phyloP scores from a whole-genome alignment of 1,140 invertebrate species.

The Palaemon carinicauda region DNA sequence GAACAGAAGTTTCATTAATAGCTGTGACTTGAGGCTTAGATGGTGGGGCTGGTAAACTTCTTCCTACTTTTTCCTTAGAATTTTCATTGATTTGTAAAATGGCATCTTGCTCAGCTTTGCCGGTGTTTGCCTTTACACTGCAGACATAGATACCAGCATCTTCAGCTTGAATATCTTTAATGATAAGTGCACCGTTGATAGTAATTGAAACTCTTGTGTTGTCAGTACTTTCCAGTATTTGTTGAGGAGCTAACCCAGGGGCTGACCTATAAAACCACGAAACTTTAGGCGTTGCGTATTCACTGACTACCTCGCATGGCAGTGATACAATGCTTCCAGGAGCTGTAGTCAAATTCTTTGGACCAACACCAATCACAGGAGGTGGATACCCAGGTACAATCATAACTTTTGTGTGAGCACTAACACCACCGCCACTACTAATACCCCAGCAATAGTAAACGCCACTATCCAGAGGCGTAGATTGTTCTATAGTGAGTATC shows the following conservation, averaged over 20 bases:
- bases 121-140: slow-evolving; percentile 75
- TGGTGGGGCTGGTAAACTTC: slow-evolving; percentile 20
- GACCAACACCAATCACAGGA: slow-evolving; percentile 27
- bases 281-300: slow-evolving; percentile 1
- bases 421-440: slow-evolving; percentile 24
- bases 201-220: not conserved
- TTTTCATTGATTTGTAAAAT: too few species aligned
- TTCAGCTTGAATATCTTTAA: not conserved
- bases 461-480: too few species aligned
- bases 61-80: slow-evolving; percentile 68
- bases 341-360: slow-evolving; percentile 12
- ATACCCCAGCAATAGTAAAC: not conserved
- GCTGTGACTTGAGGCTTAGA: slow-evolving; percentile 29
- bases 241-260: slow-evolving; percentile 6
- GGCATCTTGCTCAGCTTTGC: too few species aligned
- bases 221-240: not conserved
- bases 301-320: slow-evolving; percentile 30
- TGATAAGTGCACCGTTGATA: slow-evolving; percentile 4
- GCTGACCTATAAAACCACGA: slow-evolving; percentile 22
- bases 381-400: slow-evolving; percentile 26
- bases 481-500: too few species aligned
- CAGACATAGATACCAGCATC: slow-evolving; percentile 85
- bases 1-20: slow-evolving; percentile 76
- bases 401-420: slow-evolving; percentile 11
- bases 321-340: slow-evolving; percentile 2